phyloP scores from a whole-genome alignment of 2,888 invertebrate species.

The Sisyra terminalis region DNA sequence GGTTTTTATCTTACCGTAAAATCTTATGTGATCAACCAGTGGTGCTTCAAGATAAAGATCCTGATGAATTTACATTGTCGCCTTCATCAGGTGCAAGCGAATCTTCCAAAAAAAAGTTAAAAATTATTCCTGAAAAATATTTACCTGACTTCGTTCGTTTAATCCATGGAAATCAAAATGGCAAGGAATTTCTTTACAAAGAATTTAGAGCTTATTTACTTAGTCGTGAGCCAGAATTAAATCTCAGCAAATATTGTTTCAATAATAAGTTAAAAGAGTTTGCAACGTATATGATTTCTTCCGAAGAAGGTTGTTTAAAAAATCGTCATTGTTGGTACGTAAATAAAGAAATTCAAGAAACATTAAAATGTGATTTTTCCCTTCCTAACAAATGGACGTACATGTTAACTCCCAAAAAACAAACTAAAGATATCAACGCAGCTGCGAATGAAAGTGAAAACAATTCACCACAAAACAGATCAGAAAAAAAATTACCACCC shows the following conservation, averaged over 20 bases:
- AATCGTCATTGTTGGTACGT: slow-evolving; percentile 52
- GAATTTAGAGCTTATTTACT: slow-evolving; percentile 44
- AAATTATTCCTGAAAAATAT: slow-evolving; percentile 30
- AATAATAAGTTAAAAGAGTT: slow-evolving; percentile 38
- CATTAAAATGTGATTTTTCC: slow-evolving; percentile 31
- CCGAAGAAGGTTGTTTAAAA: slow-evolving; percentile 33
- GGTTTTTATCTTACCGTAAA: slow-evolving; percentile 36
- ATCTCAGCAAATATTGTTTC: slow-evolving; percentile 28
- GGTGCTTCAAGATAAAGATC: slow-evolving; percentile 20
- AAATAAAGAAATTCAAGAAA: slow-evolving; percentile 31
- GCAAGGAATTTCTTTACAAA: slow-evolving; percentile 36
- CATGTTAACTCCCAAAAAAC: slow-evolving; percentile 11
- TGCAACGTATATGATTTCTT: slow-evolving; percentile 38
- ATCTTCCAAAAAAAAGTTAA: slow-evolving; percentile 22
- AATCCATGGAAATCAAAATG: slow-evolving; percentile 46
- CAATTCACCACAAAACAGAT: not conserved
- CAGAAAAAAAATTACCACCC: slow-evolving; percentile 1
- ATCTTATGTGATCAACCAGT: slow-evolving; percentile 35
- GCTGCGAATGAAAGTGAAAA: not conserved
- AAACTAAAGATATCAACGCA: not conserved
- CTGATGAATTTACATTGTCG: slow-evolving; percentile 11
- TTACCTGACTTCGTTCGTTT: slow-evolving; percentile 45
- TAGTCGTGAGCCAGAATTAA: slow-evolving; percentile 22
- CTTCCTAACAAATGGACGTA: slow-evolving; percentile 41
- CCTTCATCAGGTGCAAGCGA: slow-evolving; percentile 1